Base-by-base conservation (phyloP, 2,797 vertebrate species). In the Heteromormyrus szaboi region DNA sequence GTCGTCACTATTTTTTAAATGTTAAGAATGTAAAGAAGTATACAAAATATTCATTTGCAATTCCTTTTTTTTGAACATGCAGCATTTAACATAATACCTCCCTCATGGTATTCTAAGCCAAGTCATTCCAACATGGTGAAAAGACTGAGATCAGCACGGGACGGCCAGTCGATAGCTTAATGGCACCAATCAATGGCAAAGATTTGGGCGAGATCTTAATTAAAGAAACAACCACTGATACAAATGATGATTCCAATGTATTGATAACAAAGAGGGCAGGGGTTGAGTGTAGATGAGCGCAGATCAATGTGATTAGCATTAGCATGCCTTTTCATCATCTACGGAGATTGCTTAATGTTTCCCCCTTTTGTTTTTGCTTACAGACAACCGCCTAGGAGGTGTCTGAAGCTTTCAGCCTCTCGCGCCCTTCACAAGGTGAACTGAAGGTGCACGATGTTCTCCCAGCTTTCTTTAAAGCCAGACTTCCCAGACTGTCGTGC, bases 171-270 rank as follows among this genome's bases (percentile, higher is more conserved):
- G 92, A 98, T 97, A 97, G 96, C 95, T 94, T 97, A 98, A 98
- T 97, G 96, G 94, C 95, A 95, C 92, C 90, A 95, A 97, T 98
- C 97, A 92, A 98, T 98, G 94, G 68, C 94, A 96, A 96, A 96
- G 97, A 97, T 96, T 96, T 96, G 93, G 94, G 93, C 94, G 94
- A 96, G 95, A 97, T 98, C 97, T 97, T 98, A 97, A 98, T 98
- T 98, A 98, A 97, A 97, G 97, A 97, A 98, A 97, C 96, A 97
- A 96, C 96, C 95, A 96, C 97, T 97, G 96, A 97, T 97, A 98
- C 97, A 98, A 98, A 98, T 97, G 95, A 96, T 95, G 95, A 97
- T 98, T 97, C 96, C 95, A 94, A 96, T 97, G 95, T 97, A 97
- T 96, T 95, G 96, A 97, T 94, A 95, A 90, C 62, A 89, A 17